Percentiles rank a stretch among this genome's conserved stretches.
Evolutionary conservation across 2,797 vertebrate genomes (phyloP).

Genomic region (Poliocrania exsul): DNA sequence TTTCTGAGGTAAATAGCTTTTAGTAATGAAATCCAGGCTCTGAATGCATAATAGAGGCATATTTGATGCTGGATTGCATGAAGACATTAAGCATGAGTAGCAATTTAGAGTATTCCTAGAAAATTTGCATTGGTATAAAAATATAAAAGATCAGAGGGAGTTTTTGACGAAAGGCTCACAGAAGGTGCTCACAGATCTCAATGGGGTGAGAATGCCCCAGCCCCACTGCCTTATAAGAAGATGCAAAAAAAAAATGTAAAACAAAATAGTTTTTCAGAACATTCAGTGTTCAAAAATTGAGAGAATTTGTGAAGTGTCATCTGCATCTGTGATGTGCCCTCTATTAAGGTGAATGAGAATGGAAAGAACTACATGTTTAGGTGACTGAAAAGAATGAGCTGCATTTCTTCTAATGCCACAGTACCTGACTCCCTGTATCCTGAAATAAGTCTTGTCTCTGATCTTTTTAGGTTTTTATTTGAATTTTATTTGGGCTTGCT

Average conservation of each 20-base stretch:
- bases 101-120: background rate
- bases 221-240: background rate
- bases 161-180: background rate
- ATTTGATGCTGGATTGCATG: background rate
- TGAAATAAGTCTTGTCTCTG: conserved; percentile 22
- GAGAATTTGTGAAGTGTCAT: conserved; percentile 23
- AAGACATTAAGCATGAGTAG: background rate
- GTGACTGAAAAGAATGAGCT: background rate
- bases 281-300: background rate
- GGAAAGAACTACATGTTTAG: conserved; percentile 37
- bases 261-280: background rate
- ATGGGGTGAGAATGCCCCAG: background rate
- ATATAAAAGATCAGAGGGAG: background rate
- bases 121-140: background rate
- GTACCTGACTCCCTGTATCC: background rate
- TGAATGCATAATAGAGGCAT: background rate
- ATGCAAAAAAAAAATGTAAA: background rate
- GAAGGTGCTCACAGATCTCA: background rate
- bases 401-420: background rate
- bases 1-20: background rate
- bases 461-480: background rate
- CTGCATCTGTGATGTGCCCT: conserved; percentile 13
- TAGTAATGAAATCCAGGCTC: background rate
- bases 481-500: background rate
- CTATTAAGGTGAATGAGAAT: conserved; percentile 23